Base-by-base conservation (phyloP, 2,888 invertebrate species). In the Philopedon plagiatum region DNA sequence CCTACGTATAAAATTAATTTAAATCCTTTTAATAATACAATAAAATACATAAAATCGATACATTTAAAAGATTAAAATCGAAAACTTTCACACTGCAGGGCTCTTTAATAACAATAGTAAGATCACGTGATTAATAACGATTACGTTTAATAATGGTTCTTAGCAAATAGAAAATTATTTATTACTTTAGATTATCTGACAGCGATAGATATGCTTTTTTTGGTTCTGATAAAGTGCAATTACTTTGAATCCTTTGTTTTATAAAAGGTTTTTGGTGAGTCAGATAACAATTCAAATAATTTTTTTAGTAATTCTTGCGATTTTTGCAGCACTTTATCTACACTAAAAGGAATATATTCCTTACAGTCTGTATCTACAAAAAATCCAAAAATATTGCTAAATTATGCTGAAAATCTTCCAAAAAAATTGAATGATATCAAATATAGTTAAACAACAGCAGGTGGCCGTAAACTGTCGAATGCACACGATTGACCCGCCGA, bases 161-260 rank as follows among this genome's bases (percentile, higher is more conserved):
- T 58, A 26, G 26, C 26, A 41, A 58, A 58, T 58, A 41, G 58
- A 58, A 58, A 58, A 58, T 58, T 41, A 58, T 58, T 41, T 58
- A 58, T 26, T 21, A 41, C 58, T 23, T 19, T 0, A 58, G 41
- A 58, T 58, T 58, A 58, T 58, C 58, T 7, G 7, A 3, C 8
- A 54, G 23, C 29, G 15, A 54, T 37, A 13, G n/a, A n/a, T 41
- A 41, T 41, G 41, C 5, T 8, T 5, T 41, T 32, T 32, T 54
- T 54, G 5, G 2, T 23, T 19, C 21, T 3, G 21, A 44, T 19
- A 21, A 44, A 5, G 7, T 21, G 4, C 39, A 26, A 5, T 26
- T 39, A n/a, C 21, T 51, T 3, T 23, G 13, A 26, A 26, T 51
- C 13, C 13, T 51, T 51, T 26, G n/a, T 51, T 26, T 5, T 21